These are phyloP conservation scores for Dendrolimus punctatus DNA, from an alignment of 1,140 invertebrate species.

Conservation along the genomic window DNA sequence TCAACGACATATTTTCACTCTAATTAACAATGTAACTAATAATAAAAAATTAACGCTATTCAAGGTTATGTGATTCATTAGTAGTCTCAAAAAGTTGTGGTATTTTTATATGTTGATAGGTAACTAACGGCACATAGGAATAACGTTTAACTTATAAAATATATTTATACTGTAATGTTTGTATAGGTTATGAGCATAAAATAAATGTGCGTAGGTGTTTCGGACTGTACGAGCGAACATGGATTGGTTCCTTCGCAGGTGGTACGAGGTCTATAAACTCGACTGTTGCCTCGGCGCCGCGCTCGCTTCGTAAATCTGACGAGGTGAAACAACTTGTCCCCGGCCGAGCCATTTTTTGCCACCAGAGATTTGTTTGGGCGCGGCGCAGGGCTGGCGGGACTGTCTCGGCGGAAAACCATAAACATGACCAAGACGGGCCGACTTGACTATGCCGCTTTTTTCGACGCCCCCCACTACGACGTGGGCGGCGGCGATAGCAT, in stretches of 20 bases:
- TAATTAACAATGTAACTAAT: too few relatives aligned
- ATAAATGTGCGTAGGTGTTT: neutral
- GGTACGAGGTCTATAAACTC: constrained; percentile 27
- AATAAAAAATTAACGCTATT: too few relatives aligned
- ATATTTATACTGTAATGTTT: too few relatives aligned
- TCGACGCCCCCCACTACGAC: constrained; percentile 34
- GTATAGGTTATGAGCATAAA: neutral
- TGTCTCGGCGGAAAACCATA: constrained; percentile 65
- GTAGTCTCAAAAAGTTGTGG: too few relatives aligned
- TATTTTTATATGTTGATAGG: too few relatives aligned
- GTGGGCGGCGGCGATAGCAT: constrained; percentile 25
- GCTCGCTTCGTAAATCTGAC: constrained; percentile 54
- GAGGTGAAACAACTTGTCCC: constrained; percentile 65
- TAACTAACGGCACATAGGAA: too few relatives aligned
- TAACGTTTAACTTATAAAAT: too few relatives aligned
- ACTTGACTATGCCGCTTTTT: constrained; percentile 57
- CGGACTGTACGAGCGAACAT: too few relatives aligned
- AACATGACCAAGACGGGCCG: constrained; percentile 57
- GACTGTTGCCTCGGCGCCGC: constrained; percentile 28
- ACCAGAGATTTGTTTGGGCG: constrained; percentile 62
- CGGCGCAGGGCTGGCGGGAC: constrained; percentile 42
- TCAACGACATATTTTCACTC: too few relatives aligned
- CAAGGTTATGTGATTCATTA: too few relatives aligned
- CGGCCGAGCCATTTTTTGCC: constrained; percentile 61
- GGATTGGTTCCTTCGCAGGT: too few relatives aligned